A percentile compares a stretch with the other conserved stretches of the same genome.
These are phyloP conservation scores for Capitella teleta DNA, from an alignment of 1,140 invertebrate species.

Conservation along the genomic window DNA sequence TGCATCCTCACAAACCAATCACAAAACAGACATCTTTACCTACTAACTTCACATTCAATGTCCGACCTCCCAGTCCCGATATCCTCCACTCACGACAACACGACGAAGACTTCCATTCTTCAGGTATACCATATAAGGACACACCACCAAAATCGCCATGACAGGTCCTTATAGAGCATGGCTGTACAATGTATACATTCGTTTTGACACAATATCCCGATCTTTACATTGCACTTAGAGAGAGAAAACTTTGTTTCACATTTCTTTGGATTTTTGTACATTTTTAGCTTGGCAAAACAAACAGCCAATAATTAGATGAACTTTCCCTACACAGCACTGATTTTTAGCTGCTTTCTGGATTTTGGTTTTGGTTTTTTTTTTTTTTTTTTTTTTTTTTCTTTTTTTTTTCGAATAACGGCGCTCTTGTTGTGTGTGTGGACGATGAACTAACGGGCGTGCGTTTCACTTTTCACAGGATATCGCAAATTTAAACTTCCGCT, in stretches of 20 bases:
- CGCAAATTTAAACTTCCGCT: too few relatives aligned
- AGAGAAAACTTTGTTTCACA: neutral
- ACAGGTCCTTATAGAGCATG: neutral
- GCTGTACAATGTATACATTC: neutral
- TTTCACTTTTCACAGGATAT: too few relatives aligned
- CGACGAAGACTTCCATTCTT: neutral
- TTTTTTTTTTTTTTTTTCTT: too few relatives aligned
- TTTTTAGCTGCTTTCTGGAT: too few relatives aligned
- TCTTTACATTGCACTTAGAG: neutral
- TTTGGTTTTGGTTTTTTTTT: too few relatives aligned
- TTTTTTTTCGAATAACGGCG: too few relatives aligned
- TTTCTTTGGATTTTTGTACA: neutral
- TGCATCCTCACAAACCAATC: neutral
- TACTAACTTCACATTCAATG: conserved; percentile 29
- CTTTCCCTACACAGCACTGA: too few relatives aligned
- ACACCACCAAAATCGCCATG: neutral
- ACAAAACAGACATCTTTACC: conserved; percentile 15
- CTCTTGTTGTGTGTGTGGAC: too few relatives aligned
- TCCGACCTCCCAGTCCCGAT: conserved; percentile 27
- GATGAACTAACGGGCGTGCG: too few relatives aligned
- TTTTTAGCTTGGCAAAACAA: too few relatives aligned
- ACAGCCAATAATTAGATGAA: too few relatives aligned
- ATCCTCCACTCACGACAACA: neutral
- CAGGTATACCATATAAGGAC: neutral
- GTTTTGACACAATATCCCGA: neutral